A percentile compares a stretch with the other conserved stretches of the same genome.
Evolutionary conservation across 1,140 invertebrate genomes (phyloP).

Genomic region (Acromyrmex echinatior): DNA sequence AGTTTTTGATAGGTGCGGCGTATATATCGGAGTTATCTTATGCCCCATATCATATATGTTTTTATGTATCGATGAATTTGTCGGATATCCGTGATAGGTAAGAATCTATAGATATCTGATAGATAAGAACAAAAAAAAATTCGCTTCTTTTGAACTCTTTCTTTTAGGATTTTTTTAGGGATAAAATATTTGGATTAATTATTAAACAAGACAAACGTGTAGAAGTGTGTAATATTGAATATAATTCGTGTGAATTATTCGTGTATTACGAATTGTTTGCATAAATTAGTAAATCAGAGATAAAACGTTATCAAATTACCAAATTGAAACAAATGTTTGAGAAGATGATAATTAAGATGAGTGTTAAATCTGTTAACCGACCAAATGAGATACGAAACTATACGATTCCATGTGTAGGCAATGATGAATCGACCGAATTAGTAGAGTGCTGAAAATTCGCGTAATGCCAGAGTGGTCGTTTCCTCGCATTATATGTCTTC

Average conservation of each 20-base stretch:
- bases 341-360: constrained; percentile 24
- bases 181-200: constrained; percentile 13
- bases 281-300: background rate
- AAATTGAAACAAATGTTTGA: constrained; percentile 11
- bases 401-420: constrained; percentile 33
- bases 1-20: too few relatives aligned
- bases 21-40: too few relatives aligned
- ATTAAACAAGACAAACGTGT: background rate
- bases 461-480: constrained; percentile 71
- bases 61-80: background rate
- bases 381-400: background rate
- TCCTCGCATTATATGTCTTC: constrained; percentile 51
- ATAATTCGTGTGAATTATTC: background rate
- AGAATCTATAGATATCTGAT: background rate
- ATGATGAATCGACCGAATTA: constrained; percentile 61
- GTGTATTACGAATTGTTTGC: background rate
- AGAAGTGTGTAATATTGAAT: background rate
- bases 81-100: background rate
- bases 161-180: too few relatives aligned
- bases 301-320: constrained; percentile 2
- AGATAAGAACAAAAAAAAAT: background rate
- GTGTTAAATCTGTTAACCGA: constrained; percentile 1
- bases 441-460: constrained; percentile 17
- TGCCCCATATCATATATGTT: background rate
- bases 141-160: background rate